Evolutionary conservation across 2,113 vertebrate species (phyloP), one percentile per base, ranked within the genome.

Genomic region (Ardeotis arabs): DNA sequence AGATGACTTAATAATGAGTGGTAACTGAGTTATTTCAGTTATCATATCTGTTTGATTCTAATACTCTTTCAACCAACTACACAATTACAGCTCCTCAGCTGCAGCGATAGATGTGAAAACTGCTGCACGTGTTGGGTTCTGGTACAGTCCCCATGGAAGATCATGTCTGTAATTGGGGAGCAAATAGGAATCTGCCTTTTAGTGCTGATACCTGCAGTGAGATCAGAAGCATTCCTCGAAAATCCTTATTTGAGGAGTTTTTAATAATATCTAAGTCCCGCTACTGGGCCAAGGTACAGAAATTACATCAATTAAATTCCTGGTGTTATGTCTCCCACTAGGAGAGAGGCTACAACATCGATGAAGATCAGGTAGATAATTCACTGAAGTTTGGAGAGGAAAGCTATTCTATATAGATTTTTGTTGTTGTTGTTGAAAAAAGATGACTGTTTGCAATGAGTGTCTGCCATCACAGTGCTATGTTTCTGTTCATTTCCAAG

Each of bases 381-480:
- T 47, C 14, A 53, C 25, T 56, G 1, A 47, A 70, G 16, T 68
- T 64, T 68, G 35, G 19, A 35, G 76, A 62, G 14, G 4, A 67
- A 66, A 60, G 21, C 28, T 90, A 1, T 33, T 64, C 27, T 33
- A 0, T 52, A 9, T 16, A 47, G 41, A 45, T n/a, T 19, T 50
- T 31, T 16, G 1, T 45, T 64, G 22, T 24, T 55, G 21, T 69
- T 59, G 10, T n/a, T 60, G 47, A 78, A 60, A 37, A 56, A 58
- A 55, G 4, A 37, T 0, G 4, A 14, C 29, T 49, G 2, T 76
- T 64, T 82, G 18, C n/a, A n/a, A 6, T 45, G 13, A 23, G 41
- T 4, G 23, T 58, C 9, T 68, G 33, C 24, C 35, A 28, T 29
- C 50, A 7, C 22, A 20, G 31, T 29, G 2, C 37, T 37, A 7